Conservation (phyloP, 2,113 vertebrate species). For the Nycticorax nycticorax region DNA sequence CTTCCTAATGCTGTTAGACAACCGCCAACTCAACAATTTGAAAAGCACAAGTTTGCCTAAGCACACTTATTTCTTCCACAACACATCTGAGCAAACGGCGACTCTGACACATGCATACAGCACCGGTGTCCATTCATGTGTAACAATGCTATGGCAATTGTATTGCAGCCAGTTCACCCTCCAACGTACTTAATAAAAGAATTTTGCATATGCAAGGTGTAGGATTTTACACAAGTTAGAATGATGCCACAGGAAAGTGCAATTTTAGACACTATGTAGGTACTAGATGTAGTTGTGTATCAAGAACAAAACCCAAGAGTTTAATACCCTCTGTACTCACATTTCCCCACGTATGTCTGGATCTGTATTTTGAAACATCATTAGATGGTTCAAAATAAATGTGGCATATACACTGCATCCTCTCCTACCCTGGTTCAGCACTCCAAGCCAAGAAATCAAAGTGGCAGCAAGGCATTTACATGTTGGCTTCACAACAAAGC, state of each 20-base stretch:
- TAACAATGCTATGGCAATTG: rapidly evolving
- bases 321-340: not conserved
- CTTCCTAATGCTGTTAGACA: not conserved
- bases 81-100: not conserved
- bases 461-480: not conserved
- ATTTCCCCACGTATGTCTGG: not conserved
- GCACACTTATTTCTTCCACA: not conserved
- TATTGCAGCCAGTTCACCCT: not conserved
- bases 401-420: not conserved
- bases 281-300: not conserved
- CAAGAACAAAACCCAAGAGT: not conserved
- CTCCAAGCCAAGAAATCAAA: not conserved
- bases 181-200: not conserved
- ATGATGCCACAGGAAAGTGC: not conserved
- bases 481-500: not conserved
- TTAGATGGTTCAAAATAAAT: not conserved
- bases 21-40: not conserved
- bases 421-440: not conserved
- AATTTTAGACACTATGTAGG: not conserved
- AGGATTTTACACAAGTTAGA: not conserved
- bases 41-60: not conserved
- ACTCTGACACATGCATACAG: not conserved
- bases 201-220: not conserved
- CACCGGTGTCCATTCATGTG: not conserved
- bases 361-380: not conserved